Percentiles rank a stretch among this genome's conserved stretches.
These are phyloP conservation scores for Mirza zaza DNA, from an alignment of 2,113 vertebrate genomes.

Conservation along the genomic window DNA sequence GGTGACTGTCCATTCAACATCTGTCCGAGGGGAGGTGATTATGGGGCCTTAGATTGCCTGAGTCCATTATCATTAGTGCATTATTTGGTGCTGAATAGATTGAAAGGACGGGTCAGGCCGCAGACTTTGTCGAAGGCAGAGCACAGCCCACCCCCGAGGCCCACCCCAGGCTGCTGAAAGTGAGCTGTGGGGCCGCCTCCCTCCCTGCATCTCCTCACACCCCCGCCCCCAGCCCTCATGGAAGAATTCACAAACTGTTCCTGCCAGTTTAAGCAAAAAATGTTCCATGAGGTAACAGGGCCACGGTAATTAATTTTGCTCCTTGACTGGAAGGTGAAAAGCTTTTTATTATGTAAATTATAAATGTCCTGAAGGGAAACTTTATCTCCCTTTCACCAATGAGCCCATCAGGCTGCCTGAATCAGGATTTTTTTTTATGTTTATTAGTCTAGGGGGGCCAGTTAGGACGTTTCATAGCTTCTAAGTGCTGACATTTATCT, in stretches of 20 bases:
- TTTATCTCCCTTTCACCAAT: conserved; percentile 57
- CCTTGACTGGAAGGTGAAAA: conserved; percentile 74
- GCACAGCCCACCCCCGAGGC: background rate
- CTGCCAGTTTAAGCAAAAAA: conserved; percentile 68
- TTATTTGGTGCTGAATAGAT: conserved; percentile 26
- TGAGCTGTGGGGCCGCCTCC: background rate
- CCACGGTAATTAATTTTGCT: conserved; percentile 67
- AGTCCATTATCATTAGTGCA: conserved; percentile 67
- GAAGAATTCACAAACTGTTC: conserved; percentile 32
- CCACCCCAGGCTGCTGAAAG: background rate
- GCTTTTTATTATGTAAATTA: conserved; percentile 70
- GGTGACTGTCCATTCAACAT: conserved; percentile 77
- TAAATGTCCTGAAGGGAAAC: conserved; percentile 76
- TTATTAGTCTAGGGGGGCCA: conserved; percentile 69
- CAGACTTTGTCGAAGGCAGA: background rate
- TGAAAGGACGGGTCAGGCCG: conserved; percentile 60
- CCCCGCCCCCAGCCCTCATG: background rate
- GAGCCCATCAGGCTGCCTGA: conserved; percentile 65
- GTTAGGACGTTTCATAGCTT: conserved; percentile 62
- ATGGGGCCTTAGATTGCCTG: background rate
- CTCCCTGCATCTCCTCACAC: background rate
- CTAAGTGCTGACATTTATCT: conserved; percentile 62
- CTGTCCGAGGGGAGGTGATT: conserved; percentile 57
- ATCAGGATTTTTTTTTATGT: conserved; percentile 69
- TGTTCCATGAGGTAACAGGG: conserved; percentile 29